Percentiles rank a stretch among this genome's conserved stretches.
Conservation (phyloP, 2,113 vertebrate species). For the Irena cyanogastra region DNA sequence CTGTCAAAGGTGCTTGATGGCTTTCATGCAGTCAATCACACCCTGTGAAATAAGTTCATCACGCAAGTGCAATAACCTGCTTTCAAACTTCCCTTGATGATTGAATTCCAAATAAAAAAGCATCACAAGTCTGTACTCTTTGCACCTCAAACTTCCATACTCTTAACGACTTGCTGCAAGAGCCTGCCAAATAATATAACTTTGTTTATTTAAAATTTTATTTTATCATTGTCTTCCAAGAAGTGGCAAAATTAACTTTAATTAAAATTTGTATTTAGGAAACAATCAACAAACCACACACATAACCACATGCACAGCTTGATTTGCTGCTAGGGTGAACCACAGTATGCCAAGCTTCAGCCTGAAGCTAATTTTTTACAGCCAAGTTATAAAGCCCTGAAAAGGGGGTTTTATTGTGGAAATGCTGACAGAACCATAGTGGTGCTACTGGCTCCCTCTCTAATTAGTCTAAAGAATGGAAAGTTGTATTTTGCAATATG, state of each 20-base stretch:
- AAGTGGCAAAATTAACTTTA: conserved; percentile 63
- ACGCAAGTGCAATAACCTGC: neutral
- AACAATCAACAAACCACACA: conserved; percentile 59
- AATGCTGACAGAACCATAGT: conserved; percentile 74
- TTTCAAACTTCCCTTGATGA: conserved; percentile 17
- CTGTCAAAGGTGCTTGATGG: neutral
- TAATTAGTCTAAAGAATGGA: conserved; percentile 77
- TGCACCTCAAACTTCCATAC: neutral
- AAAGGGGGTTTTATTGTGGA: conserved; percentile 76
- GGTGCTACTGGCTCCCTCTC: conserved; percentile 72
- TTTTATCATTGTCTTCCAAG: conserved; percentile 71
- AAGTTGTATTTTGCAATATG: conserved; percentile 70
- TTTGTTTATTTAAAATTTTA: conserved; percentile 47
- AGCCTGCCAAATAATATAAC: conserved; percentile 28
- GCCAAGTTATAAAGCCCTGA: conserved; percentile 73
- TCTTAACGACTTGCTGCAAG: conserved; percentile 33
- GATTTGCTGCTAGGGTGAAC: conserved; percentile 64
- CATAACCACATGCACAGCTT: conserved; percentile 14
- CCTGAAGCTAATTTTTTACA: conserved; percentile 76
- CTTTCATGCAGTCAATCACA: neutral
- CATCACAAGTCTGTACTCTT: neutral
- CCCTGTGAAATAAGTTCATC: neutral
- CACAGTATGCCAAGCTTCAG: conserved; percentile 59
- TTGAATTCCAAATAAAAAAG: conserved; percentile 51
- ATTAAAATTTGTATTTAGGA: conserved; percentile 71